Conservation (phyloP, 2,113 vertebrate genomes). For the Arothron firmamentum region DNA sequence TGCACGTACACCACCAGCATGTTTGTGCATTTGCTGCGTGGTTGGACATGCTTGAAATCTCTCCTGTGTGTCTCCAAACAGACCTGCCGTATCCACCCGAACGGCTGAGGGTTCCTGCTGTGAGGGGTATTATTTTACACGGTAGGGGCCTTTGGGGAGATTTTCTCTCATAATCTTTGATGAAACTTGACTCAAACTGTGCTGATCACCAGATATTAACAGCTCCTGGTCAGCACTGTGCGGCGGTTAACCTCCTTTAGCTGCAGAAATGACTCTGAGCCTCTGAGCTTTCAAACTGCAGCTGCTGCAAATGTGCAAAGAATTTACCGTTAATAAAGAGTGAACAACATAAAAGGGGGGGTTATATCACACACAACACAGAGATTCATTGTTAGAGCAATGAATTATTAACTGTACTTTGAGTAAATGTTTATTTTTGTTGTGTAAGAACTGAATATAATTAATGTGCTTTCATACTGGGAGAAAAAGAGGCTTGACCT, state of each 20-base stretch:
- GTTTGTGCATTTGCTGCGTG: not conserved
- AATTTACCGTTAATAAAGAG: too few relatives aligned
- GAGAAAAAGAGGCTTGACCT: conserved; percentile 1
- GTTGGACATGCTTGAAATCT: not conserved
- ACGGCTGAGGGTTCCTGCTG: conserved; percentile 73
- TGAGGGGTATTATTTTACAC: conserved; percentile 3
- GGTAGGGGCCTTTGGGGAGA: conserved; percentile 1
- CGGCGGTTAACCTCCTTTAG: not conserved
- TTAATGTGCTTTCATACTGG: not conserved
- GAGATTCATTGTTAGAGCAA: not conserved
- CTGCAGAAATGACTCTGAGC: not conserved
- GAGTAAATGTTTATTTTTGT: conserved; percentile 10
- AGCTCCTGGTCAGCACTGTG: not conserved
- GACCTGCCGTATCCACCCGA: conserved; percentile 82
- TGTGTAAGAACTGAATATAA: conserved; percentile 7
- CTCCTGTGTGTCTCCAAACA: conserved; percentile 39
- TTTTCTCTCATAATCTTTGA: conserved; percentile 20
- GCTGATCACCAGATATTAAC: not conserved
- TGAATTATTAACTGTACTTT: conserved; percentile 7
- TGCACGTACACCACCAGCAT: too few relatives aligned
- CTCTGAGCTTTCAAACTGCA: conserved; percentile 6
- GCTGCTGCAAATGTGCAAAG: not conserved
- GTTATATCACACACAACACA: too few relatives aligned
- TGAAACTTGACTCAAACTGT: conserved; percentile 6
- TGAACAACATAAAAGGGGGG: too few relatives aligned